Evolutionary conservation across 2,888 invertebrate genomes (phyloP).

Genomic region (Argynnis bischoffii): DNA sequence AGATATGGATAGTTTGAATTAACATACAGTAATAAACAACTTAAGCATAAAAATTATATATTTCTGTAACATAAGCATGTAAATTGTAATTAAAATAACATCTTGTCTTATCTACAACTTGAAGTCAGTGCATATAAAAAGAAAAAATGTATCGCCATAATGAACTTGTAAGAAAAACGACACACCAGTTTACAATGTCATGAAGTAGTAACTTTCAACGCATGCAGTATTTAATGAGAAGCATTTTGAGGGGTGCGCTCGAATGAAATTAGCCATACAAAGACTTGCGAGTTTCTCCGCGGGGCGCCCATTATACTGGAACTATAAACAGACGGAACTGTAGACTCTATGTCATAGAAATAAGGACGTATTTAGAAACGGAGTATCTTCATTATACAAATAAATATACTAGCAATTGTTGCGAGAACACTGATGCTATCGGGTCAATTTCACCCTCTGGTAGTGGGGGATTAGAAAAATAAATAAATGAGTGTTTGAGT

Average conservation of each 20-base stretch:
- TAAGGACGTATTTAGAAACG: constrained; percentile 31
- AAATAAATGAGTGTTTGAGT: too few relatives aligned
- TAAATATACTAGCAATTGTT: constrained; percentile 52
- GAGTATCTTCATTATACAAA: constrained; percentile 53
- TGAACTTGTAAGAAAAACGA: constrained; percentile 4
- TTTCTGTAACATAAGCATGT: too few relatives aligned
- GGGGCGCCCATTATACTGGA: constrained; percentile 60
- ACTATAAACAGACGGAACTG: constrained; percentile 22
- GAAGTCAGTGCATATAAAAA: neutral
- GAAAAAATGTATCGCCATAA: neutral
- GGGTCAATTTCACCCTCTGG: constrained; percentile 48
- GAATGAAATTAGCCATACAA: constrained; percentile 63
- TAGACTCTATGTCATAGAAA: constrained; percentile 27
- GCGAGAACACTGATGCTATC: constrained; percentile 53
- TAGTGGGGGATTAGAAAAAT: constrained; percentile 39
- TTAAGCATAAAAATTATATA: too few relatives aligned
- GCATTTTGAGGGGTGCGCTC: constrained; percentile 52
- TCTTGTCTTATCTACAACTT: neutral
- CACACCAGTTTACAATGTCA: constrained; percentile 13
- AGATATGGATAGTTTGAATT: too few relatives aligned
- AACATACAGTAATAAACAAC: too few relatives aligned
- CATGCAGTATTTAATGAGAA: constrained; percentile 59
- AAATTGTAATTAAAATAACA: too few relatives aligned
- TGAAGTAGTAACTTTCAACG: constrained; percentile 48
- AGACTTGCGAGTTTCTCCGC: constrained; percentile 55